phyloP scores from a whole-genome alignment of 2,113 vertebrate species.

The Rhineura floridana region DNA sequence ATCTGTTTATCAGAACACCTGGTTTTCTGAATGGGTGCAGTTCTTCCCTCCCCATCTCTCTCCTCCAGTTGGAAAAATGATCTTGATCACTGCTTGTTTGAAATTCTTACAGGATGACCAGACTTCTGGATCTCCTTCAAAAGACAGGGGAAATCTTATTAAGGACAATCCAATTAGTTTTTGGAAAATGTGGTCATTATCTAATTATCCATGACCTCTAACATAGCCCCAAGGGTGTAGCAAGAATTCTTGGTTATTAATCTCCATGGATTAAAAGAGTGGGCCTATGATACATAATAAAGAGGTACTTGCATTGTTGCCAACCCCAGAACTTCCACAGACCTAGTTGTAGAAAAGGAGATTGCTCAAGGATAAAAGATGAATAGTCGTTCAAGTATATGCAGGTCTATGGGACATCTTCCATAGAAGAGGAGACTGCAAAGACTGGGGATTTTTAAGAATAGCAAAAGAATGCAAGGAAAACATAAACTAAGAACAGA shows the following conservation, averaged over 20 bases:
- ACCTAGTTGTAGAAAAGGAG: not conserved
- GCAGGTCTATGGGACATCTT: not conserved
- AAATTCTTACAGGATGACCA: not conserved
- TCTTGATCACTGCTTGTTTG: not conserved
- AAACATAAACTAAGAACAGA: not conserved
- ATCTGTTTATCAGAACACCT: constrained; percentile 22
- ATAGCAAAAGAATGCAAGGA: not conserved
- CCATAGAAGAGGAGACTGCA: not conserved
- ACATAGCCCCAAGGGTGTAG: not conserved
- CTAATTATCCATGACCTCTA: constrained; percentile 2
- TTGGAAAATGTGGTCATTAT: constrained; percentile 16
- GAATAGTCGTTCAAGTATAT: not conserved
- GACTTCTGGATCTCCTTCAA: not conserved
- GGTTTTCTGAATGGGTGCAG: not conserved
- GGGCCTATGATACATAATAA: not conserved
- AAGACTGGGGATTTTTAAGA: not conserved
- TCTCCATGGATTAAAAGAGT: not conserved
- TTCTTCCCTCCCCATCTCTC: not conserved
- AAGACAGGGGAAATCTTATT: not conserved
- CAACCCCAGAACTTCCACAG: not conserved
- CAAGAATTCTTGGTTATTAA: not conserved
- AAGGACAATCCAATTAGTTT: constrained; percentile 19
- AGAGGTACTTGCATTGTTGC: not conserved
- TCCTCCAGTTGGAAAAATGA: not conserved
- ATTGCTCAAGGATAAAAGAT: not conserved